Base-by-base conservation (phyloP, 2,797 vertebrate species). In the Cercopithecus diana region DNA sequence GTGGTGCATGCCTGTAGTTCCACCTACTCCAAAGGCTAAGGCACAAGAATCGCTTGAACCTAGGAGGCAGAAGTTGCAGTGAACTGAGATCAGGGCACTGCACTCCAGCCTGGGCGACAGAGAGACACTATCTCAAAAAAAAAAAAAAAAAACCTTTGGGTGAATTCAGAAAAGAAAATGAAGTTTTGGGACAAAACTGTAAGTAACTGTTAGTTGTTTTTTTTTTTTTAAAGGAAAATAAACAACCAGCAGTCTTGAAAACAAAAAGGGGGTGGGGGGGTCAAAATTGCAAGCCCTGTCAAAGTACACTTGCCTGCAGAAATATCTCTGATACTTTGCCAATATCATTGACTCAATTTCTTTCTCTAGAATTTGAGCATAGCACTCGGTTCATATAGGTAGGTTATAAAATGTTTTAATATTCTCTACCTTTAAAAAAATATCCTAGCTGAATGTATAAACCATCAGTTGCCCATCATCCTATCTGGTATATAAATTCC, bases 111-210 rank as follows among this genome's bases (percentile, higher is more conserved):
- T 8, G 14, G 30, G 30, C 0, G 7, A n/a, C 33, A 67, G 33
- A n/a, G 4, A n/a, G 7, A 67, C 7, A 7, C 0, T 67, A 33
- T n/a, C 17, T 67, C 15, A 0, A 19, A 19, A n/a, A 67, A 67
- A n/a, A 33, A 33, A 33, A 61, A 64, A 58, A 61, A 26, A 57
- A 24, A 61, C 3, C 80, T 90, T 75, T 73, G 36, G 36, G 13
- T 61, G n/a, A 76, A 91, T 93, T 88, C 88, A 77, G n/a, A 97
- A 93, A 91, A 48, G 39, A 22, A 64, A 85, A 82, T 67, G 13
- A 81, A 94, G 67, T 52, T 85, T 81, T 43, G 33, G 11, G 43
- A 73, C 11, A 90, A 84, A 83, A 36, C 41, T 48, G 4, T 72
- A 72, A 81, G 13, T 45, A 89, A 80, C 6, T 52, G 41, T 70